phyloP scores from a whole-genome alignment of 53 echinoderm and acorn worm species.

The Crossaster papposus region DNA sequence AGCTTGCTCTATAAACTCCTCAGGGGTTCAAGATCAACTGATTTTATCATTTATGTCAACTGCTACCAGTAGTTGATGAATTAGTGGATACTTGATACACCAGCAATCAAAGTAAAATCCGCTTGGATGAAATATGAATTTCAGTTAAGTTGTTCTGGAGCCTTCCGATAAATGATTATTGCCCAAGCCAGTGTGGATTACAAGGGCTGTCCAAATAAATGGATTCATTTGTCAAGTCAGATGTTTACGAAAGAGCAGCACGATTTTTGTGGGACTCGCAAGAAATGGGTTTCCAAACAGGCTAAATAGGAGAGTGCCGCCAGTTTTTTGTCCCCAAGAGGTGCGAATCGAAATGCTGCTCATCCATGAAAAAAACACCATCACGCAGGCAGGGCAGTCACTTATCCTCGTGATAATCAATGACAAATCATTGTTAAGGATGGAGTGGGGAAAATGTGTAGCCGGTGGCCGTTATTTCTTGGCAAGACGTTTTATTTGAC shows the following conservation, averaged over 20 bases:
- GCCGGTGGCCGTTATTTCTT: not conserved
- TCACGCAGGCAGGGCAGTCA: not conserved
- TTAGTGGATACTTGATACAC: not conserved
- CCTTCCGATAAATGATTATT: not conserved
- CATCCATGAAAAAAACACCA: not conserved
- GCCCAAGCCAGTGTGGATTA: not conserved
- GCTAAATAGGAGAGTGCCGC: not conserved
- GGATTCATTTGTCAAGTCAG: constrained; percentile 16
- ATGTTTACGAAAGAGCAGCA: not conserved
- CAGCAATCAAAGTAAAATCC: not conserved
- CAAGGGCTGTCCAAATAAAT: constrained; percentile 11
- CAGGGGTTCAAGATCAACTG: not conserved
- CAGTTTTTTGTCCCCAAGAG: not conserved
- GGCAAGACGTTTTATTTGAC: constrained; percentile 8
- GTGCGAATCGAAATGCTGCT: not conserved
- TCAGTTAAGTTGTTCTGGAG: not conserved
- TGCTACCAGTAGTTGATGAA: not conserved
- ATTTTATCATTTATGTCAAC: not conserved
- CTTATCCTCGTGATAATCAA: not conserved
- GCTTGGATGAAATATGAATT: not conserved
- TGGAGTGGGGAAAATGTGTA: not conserved
- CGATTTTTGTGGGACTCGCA: not conserved
- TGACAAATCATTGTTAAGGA: not conserved
- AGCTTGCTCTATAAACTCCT: not conserved
- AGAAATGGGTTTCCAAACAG: not conserved